Evolutionary conservation across 2,888 invertebrate genomes (phyloP).

Genomic region (Tetropium fuscum): DNA sequence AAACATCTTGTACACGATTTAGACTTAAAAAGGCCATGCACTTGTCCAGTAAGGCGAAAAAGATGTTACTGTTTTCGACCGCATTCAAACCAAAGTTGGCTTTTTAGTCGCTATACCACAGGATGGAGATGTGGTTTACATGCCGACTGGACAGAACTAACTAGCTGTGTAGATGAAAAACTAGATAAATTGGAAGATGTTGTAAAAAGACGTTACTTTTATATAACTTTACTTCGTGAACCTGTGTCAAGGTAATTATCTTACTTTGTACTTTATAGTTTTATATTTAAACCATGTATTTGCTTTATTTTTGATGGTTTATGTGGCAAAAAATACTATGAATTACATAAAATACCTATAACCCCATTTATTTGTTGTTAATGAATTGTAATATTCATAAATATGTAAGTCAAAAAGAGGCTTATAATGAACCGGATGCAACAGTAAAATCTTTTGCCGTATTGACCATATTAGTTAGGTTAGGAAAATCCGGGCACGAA

Average conservation of each 20-base stretch:
- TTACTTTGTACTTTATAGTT: not conserved
- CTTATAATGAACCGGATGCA: too few relatives aligned
- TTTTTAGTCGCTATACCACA: constrained; percentile 96
- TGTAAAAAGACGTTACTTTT: constrained; percentile 82
- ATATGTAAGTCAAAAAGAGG: too few relatives aligned
- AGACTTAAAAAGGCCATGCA: constrained; percentile 92
- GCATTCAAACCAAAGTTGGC: constrained; percentile 94
- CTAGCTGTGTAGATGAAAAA: constrained; percentile 90
- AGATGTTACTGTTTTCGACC: constrained; percentile 93
- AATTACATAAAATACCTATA: too few relatives aligned
- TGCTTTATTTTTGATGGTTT: not conserved
- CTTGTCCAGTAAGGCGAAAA: constrained; percentile 90
- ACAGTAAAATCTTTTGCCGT: too few relatives aligned
- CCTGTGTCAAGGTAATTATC: constrained; percentile 78
- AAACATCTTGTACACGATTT: constrained; percentile 96
- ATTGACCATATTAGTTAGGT: too few relatives aligned
- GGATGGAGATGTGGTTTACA: constrained; percentile 99
- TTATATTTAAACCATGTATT: not conserved
- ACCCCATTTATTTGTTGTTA: too few relatives aligned
- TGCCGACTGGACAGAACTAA: constrained; percentile 98
- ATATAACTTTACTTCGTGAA: constrained; percentile 94
- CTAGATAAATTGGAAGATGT: constrained; percentile 90
- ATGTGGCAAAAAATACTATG: too few relatives aligned
- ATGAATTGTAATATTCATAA: too few relatives aligned
- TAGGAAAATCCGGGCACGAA: too few relatives aligned